Base-by-base conservation (phyloP, 2,797 vertebrate genomes). In the Agapornis canus region DNA sequence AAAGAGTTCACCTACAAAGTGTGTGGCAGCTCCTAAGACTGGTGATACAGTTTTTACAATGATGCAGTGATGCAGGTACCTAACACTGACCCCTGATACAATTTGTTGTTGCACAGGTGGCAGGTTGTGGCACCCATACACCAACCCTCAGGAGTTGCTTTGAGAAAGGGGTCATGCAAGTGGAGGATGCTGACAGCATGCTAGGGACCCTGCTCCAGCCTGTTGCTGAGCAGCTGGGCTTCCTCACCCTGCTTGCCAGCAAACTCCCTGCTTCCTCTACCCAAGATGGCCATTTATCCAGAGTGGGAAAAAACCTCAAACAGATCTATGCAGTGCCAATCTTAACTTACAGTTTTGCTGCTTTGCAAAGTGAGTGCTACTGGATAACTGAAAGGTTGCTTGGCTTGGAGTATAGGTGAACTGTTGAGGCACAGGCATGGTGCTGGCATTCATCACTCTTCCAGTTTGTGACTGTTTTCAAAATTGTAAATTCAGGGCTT, bases 401-500 rank as follows among this genome's bases (percentile, higher is more conserved):
- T 73, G 37, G 12, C 47, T 91, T 75, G n/a, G 57, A 35, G 29
- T 64, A 2, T 17, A 32, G 56, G 45, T 47, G 11, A 63, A 57
- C 35, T 82, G 40, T 76, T 91, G 71, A 61, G 72, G 68, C 40
- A 77, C 29, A 51, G 65, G 31, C 19, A 14, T 2, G 1, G 19
- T 45, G 45, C 45, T 77, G 72, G 15, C 32, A 32, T 73, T 92
- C 52, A 66, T 73, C 37, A 5, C 12, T 82, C 35, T 80, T 87
- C 43, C 71, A 72, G 9, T 93, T 70, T 82, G 60, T 66, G 70
- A 42, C 64, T 76, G 66, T 45, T 81, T 94, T 73, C 43, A 57
- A 49, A 89, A 49, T 42, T 48, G 52, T 82, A 60, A 37, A 80
- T 77, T 87, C 61, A 54, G 22, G 71, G 31, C 26, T 81, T 60